These are phyloP conservation scores for Propithecus deckenii DNA, from an alignment of 2,797 vertebrate species.

Conservation along the genomic window DNA sequence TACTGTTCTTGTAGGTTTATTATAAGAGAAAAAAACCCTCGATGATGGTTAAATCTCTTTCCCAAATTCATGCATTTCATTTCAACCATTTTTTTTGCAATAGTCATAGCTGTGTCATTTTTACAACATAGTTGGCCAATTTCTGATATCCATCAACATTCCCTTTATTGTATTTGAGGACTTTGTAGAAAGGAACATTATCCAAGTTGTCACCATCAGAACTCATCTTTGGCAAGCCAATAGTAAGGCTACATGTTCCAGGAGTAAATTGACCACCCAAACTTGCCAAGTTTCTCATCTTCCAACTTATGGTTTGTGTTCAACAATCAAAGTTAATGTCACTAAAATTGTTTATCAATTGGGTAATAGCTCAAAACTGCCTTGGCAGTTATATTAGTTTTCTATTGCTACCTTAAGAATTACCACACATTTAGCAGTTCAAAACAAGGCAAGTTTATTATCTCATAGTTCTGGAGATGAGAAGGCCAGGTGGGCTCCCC, in stretches of 20 bases:
- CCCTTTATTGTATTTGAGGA: background rate
- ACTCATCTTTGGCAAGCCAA: background rate
- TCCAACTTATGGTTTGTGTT: conserved; percentile 41
- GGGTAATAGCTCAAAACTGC: background rate
- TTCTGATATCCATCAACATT: background rate
- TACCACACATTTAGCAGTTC: background rate
- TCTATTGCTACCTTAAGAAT: background rate
- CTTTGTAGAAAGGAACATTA: conserved; percentile 35
- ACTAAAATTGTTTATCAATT: conserved; percentile 3
- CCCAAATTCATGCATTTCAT: conserved; percentile 42
- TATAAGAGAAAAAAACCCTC: background rate
- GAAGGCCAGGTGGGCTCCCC: background rate
- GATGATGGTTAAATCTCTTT: conserved; percentile 29
- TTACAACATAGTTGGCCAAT: background rate
- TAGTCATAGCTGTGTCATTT: background rate
- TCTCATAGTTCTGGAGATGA: background rate
- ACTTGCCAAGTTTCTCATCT: background rate
- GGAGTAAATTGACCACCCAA: background rate
- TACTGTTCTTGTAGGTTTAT: background rate
- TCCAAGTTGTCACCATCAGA: conserved; percentile 5
- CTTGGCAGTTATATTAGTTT: conserved; percentile 13
- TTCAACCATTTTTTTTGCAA: background rate
- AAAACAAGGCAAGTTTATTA: background rate
- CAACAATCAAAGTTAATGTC: background rate
- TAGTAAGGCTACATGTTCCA: background rate